Evolutionary conservation across 2,113 vertebrate genomes (phyloP).

Genomic region (Boleophthalmus pectinirostris): DNA sequence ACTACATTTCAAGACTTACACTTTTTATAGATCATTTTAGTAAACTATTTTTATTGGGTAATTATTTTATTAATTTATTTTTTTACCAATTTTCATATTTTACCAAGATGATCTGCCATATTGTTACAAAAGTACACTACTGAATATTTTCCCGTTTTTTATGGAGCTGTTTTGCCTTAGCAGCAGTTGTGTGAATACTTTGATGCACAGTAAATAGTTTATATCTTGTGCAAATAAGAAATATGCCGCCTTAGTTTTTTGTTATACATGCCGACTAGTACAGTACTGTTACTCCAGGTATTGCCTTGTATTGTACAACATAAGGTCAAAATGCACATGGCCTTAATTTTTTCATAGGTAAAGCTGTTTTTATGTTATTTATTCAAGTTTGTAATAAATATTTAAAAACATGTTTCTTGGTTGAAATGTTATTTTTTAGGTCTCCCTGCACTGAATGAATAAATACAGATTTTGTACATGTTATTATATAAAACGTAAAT

Average conservation of each 20-base stretch:
- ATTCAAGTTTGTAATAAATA: constrained; percentile 55
- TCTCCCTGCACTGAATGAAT: neutral
- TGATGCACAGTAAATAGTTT: too few relatives aligned
- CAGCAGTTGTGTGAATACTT: neutral
- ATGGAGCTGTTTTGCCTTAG: neutral
- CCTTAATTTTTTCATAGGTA: constrained; percentile 7
- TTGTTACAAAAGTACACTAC: neutral
- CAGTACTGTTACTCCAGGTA: neutral
- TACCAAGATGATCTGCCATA: neutral
- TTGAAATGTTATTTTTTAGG: neutral
- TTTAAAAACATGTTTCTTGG: constrained; percentile 4
- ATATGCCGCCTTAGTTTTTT: neutral
- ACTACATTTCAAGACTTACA: too few relatives aligned
- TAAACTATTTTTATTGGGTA: neutral
- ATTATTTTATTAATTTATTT: too few relatives aligned
- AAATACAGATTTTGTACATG: neutral
- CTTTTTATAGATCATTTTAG: neutral
- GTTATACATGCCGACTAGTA: neutral
- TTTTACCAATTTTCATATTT: too few relatives aligned
- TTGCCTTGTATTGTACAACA: constrained; percentile 29
- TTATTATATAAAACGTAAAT: neutral
- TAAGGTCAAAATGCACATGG: constrained; percentile 25
- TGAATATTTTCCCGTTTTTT: neutral
- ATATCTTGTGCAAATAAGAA: neutral
- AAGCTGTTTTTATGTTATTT: constrained; percentile 46